phyloP scores from a whole-genome alignment of 2,797 vertebrate genomes.

The Brachymystax lenok region DNA sequence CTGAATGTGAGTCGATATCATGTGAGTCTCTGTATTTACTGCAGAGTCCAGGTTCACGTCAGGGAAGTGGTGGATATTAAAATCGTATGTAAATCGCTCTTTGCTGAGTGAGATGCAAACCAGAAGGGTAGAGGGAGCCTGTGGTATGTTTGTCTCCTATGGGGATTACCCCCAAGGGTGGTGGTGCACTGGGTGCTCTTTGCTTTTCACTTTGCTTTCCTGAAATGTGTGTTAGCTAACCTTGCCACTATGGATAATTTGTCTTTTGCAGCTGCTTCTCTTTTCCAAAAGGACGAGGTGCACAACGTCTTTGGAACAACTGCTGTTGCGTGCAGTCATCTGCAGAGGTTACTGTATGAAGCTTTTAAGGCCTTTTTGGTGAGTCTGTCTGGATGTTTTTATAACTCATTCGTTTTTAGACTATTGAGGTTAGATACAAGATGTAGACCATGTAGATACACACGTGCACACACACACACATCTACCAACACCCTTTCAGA shows the following conservation, averaged over 20 bases:
- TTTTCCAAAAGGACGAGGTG: background rate
- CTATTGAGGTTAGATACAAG: background rate
- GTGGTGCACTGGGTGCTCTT: background rate
- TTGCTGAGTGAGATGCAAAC: background rate
- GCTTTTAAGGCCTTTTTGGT: slow-evolving; percentile 5
- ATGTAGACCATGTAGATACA: background rate
- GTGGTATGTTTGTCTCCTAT: background rate
- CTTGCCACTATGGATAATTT: background rate
- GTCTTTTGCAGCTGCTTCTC: background rate
- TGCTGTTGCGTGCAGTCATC: background rate
- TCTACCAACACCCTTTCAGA: background rate
- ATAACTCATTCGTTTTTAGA: background rate
- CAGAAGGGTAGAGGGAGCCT: background rate
- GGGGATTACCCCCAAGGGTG: background rate
- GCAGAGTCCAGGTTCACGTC: background rate
- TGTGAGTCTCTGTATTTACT: background rate
- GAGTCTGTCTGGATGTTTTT: background rate
- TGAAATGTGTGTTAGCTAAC: background rate
- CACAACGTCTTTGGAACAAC: background rate
- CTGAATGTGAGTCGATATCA: too few relatives aligned
- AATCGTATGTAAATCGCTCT: background rate
- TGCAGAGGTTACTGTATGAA: slow-evolving; percentile 4
- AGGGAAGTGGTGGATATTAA: background rate
- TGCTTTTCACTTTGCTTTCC: background rate
- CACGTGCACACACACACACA: background rate